Conservation (phyloP, 37 sponge, comb jelly and placozoan genomes). For the Cladorhizidae sp. region DNA sequence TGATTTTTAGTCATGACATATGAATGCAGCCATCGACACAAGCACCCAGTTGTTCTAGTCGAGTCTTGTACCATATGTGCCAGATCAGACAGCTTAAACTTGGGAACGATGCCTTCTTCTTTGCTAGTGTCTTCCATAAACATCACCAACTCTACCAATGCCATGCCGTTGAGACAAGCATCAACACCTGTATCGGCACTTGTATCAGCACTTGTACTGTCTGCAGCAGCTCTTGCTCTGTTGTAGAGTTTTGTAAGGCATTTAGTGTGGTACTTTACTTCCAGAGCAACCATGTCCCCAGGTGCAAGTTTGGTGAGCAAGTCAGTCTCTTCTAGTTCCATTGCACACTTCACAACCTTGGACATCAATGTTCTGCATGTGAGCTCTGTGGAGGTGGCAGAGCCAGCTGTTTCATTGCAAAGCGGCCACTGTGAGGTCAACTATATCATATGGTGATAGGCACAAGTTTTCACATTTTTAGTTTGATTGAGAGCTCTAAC, state of each 20-base stretch:
- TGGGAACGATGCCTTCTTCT: not conserved
- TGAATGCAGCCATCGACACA: not conserved
- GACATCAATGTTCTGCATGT: not conserved
- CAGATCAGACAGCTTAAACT: not conserved
- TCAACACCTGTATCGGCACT: not conserved
- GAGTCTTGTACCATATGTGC: not conserved
- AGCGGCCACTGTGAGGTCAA: not conserved
- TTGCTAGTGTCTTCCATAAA: not conserved
- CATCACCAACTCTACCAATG: constrained; percentile 2
- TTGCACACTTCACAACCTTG: constrained; percentile 28
- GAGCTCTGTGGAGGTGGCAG: not conserved
- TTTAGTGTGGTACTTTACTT: constrained; percentile 19
- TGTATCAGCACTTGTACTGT: too few relatives aligned
- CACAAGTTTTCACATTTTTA: not conserved
- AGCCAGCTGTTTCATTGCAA: not conserved
- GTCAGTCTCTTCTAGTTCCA: constrained; percentile 11
- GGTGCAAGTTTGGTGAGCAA: not conserved
- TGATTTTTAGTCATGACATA: too few relatives aligned
- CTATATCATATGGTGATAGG: not conserved
- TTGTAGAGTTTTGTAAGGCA: constrained; percentile 32
- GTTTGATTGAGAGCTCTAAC: not conserved
- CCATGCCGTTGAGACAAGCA: not conserved
- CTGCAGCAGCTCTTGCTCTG: constrained; percentile 9
- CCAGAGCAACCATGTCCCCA: constrained; percentile 3
- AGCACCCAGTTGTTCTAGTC: constrained; percentile 1